Base-by-base conservation (phyloP, 2,113 vertebrate species). In the Poecile atricapillus region DNA sequence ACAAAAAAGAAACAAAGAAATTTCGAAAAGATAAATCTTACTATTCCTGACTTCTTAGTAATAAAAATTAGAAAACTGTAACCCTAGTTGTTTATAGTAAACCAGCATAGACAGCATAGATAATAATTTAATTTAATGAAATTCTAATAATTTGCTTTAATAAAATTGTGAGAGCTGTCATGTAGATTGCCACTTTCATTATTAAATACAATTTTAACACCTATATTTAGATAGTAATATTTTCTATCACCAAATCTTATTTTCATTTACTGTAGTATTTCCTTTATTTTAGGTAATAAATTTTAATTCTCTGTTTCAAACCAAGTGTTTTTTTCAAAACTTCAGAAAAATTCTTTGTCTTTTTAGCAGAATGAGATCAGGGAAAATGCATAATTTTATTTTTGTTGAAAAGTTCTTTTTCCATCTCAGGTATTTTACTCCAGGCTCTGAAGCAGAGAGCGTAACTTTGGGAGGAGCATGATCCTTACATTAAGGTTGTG, bases 291-390 rank as follows among this genome's bases (percentile, higher is more conserved):
- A 47, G 30, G 39, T 59, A 68, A 21, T 18, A 20, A 81, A 20
- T 55, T 81, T 70, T 46, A 81, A n/a, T 87, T 92, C n/a, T 94
- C 17, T 92, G 17, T 76, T 90, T 94, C n/a, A 78, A 84, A 73
- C 11, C 56, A 70, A 83, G 8, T 56, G 39, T 11, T 74, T 84
- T 92, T 79, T 75, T n/a, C n/a, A n/a, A 92, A 92, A 67, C 43
- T 68, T 92, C 11, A 49, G 35, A 81, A 87, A 90, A 82, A 63
- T 52, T 70, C 18, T 82, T 60, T 64, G 33, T 81, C 44, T 13
- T 71, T 81, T 83, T 75, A 31, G 63, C 92, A 90, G 68, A 86
- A 59, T 11, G 35, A 78, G 24, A 63, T 74, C 13, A 83, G 79
- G 60, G 39, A 78, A 77, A 88, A 74, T 15, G 60, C 2, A 5